These are phyloP conservation scores for Dryomyza anilis DNA, from an alignment of 2,888 invertebrate genomes.

Conservation along the genomic window DNA sequence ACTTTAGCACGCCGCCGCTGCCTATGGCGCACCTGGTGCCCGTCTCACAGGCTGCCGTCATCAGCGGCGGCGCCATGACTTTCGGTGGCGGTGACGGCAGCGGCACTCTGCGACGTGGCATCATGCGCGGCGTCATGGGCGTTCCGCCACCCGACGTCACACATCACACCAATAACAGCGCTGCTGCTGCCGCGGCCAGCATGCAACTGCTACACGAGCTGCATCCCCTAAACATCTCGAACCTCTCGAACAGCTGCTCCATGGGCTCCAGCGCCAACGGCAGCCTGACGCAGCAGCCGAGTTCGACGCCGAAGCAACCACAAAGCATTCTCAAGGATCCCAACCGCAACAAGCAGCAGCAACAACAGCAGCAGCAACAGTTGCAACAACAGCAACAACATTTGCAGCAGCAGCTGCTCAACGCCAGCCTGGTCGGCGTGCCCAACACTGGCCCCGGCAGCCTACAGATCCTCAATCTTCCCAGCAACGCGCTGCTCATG, in stretches of 20 bases:
- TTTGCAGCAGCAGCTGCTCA: slow-evolving; percentile 62
- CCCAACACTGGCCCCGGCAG: slow-evolving; percentile 53
- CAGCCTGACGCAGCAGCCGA: slow-evolving; percentile 50
- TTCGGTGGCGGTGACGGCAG: slow-evolving; percentile 42
- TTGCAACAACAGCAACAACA: slow-evolving; percentile 62
- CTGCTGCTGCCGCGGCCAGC: slow-evolving; percentile 15
- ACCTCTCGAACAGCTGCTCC: slow-evolving; percentile 47
- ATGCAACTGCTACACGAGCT: slow-evolving; percentile 52
- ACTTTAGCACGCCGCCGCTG: slow-evolving; percentile 54
- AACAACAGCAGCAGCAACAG: slow-evolving; percentile 64
- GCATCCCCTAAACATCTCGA: slow-evolving; percentile 53
- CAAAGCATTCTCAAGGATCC: slow-evolving; percentile 70
- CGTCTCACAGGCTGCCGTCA: slow-evolving; percentile 51
- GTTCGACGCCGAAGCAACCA: slow-evolving; percentile 63
- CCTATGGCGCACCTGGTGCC: slow-evolving; percentile 56
- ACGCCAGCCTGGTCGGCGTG: slow-evolving; percentile 46
- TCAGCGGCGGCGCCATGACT: slow-evolving; percentile 41
- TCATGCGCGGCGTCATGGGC: slow-evolving; percentile 56
- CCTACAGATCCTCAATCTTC: slow-evolving; percentile 67
- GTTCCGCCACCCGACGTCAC: slow-evolving; percentile 61
- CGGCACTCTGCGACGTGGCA: slow-evolving; percentile 56
- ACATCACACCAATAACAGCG: slow-evolving; percentile 54
- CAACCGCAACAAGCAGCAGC: slow-evolving; percentile 66
- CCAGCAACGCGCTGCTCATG: slow-evolving; percentile 58
- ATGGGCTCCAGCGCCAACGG: slow-evolving; percentile 53